Percentiles rank a stretch among this genome's conserved stretches.
phyloP scores from a whole-genome alignment of 2,888 invertebrate species.

The Ischnura elegans region DNA sequence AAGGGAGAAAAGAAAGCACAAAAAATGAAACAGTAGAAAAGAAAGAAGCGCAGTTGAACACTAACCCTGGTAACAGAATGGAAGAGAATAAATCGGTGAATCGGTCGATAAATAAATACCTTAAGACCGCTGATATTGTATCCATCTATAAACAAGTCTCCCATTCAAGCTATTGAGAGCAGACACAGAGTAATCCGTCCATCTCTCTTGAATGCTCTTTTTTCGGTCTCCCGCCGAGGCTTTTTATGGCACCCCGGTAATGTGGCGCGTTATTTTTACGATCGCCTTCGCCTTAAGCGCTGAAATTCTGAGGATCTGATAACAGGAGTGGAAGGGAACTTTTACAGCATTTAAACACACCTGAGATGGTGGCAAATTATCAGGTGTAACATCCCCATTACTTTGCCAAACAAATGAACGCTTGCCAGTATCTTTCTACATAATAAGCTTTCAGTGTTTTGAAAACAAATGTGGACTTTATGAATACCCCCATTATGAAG shows the following conservation, averaged over 20 bases:
- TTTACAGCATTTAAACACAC: neutral
- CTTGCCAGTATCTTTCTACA: neutral
- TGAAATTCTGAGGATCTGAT: neutral
- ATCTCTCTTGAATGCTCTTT: neutral
- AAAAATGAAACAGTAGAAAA: neutral
- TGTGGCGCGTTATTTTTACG: neutral
- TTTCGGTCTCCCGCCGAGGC: neutral
- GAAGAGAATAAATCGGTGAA: neutral
- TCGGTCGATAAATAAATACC: neutral
- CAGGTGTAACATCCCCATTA: neutral
- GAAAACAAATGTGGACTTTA: too few relatives aligned
- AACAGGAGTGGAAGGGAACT: neutral
- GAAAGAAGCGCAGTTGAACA: neutral
- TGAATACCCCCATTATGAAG: too few relatives aligned
- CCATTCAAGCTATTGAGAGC: neutral
- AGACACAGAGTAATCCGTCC: neutral
- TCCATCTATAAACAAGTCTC: neutral
- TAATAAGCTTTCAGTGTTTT: too few relatives aligned
- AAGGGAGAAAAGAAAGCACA: neutral
- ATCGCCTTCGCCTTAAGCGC: neutral
- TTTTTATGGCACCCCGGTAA: neutral
- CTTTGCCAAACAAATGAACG: neutral
- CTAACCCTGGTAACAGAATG: neutral
- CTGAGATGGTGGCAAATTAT: neutral
- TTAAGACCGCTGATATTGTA: neutral